Base-by-base conservation (phyloP, 2,888 invertebrate species). In the Cheilosia variabilis region DNA sequence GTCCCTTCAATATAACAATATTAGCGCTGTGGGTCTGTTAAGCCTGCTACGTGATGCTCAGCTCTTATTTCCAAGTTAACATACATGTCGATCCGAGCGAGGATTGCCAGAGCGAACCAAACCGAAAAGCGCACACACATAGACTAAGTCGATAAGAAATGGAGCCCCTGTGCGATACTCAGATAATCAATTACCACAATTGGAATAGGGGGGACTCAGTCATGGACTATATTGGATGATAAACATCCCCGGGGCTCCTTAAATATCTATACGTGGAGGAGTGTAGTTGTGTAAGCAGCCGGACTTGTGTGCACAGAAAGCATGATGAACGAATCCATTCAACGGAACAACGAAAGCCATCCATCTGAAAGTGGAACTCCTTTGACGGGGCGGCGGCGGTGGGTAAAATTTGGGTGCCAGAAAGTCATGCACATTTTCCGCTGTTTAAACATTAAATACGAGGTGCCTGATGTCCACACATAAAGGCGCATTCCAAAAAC, bases 141-240 rank as follows among this genome's bases (percentile, higher is more conserved):
- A 60, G 0, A 53, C 15, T 10, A 17, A 24, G 62, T 41, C 19
- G 19, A 34, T 47, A 55, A 45, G 24, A 5, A 37, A 52, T 52
- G n/a, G 22, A 47, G 37, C 55, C 45, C 50, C 13, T 19, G 13
- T 37, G 37, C 4, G 37, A 69, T 63, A 62, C 62, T 68, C 41
- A 63, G 37, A 78, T 63, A 78, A 78, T 78, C 78, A 78, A 78
- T 78, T 78, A 78, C 69, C 37, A 62, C 41, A 63, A 69, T 68
- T 41, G 57, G n/a, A 57, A 52, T 19, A 69, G 62, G 41, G 60
- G 31, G 2, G 9, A 41, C n/a, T 47, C 62, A 17, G 57, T 41
- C 45, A 6, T 31, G 9, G 31, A 31, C 31, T 31, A 27, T 47
- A 47, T 55, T 47, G 57, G 47, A 78, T 78, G 63, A 71, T 78